Base-by-base conservation (phyloP, 2,888 invertebrate genomes). In the Mythimna lalbum region DNA sequence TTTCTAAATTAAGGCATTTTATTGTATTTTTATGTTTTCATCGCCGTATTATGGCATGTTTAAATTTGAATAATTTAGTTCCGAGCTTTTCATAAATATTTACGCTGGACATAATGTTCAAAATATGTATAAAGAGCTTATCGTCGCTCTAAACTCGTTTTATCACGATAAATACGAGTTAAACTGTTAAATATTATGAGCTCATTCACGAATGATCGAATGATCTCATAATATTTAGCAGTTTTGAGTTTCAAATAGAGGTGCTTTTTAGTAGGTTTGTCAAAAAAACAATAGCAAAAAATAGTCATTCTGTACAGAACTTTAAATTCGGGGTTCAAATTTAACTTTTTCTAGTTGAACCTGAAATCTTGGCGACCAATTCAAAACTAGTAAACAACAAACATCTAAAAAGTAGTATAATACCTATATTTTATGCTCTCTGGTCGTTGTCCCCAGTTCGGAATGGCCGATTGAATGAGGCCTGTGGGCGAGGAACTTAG, bases 401-500 rank as follows among this genome's bases (percentile, higher is more conserved):
- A 76, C 39, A 33, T 69, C 10, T 55, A 60, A 53, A 76, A 47
- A 69, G 10, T 39, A 52, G 52, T n/a, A 43, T 14, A 39, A 43
- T 14, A 39, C 19, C 47, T 23, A 47, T 53, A 71, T 78, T 73
- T 39, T 57, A 78, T 78, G 47, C 55, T 43, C 43, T 61, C 23
- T 65, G 57, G 79, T 62, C 61, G 21, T 50, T 76, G 50, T 78
- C 43, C 57, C 10, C 21, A 14, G 56, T 31, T 69, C 23, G 36
- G 36, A 76, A 76, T 53, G 21, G 76, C 17, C 52, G 43, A 57
- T 69, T 69, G 69, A 75, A 77, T 57, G 69, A 64, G 56, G 52
- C 76, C 47, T 75, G 77, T 75, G 80, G 76, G 80, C 80, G 80
- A 69, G 53, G 73, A 72, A 43, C 78, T 66, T 61, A 62, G 77